Evolutionary conservation across 2,797 vertebrate genomes (phyloP).

Genomic region (Benthosema pterotum): DNA sequence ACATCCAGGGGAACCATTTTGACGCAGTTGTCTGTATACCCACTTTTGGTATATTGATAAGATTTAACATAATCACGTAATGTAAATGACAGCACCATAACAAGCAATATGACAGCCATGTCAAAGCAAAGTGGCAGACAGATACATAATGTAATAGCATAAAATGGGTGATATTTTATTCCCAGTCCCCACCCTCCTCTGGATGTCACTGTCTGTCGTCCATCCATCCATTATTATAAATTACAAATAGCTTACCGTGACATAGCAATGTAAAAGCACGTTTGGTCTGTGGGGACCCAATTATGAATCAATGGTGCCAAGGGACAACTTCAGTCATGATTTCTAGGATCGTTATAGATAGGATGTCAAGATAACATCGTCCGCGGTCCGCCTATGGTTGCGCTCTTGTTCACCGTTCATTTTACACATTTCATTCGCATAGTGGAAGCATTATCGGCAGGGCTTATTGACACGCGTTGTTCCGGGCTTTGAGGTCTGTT

Average conservation of each 20-base stretch:
- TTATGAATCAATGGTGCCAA: neutral
- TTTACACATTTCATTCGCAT: neutral
- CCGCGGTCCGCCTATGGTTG: constrained; percentile 40
- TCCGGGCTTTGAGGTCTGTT: too few relatives aligned
- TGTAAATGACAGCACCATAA: constrained; percentile 11
- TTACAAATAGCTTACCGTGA: too few relatives aligned
- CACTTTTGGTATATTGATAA: constrained; percentile 28
- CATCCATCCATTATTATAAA: too few relatives aligned
- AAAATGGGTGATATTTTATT: neutral
- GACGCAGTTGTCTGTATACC: constrained; percentile 52
- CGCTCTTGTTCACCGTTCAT: constrained; percentile 1
- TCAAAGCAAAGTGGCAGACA: constrained; percentile 30
- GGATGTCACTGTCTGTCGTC: neutral
- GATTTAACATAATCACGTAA: constrained; percentile 1
- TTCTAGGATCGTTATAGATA: neutral
- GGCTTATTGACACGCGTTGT: too few relatives aligned
- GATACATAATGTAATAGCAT: neutral
- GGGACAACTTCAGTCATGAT: neutral
- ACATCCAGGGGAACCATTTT: constrained; percentile 63
- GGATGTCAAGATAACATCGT: constrained; percentile 16
- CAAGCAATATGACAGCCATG: constrained; percentile 21
- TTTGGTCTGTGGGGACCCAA: neutral
- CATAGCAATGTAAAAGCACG: neutral
- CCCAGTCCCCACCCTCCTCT: constrained; percentile 23
- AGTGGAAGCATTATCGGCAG: constrained; percentile 2